Conservation (phyloP, 2,888 invertebrate species). For the Penaeus monodon region DNA sequence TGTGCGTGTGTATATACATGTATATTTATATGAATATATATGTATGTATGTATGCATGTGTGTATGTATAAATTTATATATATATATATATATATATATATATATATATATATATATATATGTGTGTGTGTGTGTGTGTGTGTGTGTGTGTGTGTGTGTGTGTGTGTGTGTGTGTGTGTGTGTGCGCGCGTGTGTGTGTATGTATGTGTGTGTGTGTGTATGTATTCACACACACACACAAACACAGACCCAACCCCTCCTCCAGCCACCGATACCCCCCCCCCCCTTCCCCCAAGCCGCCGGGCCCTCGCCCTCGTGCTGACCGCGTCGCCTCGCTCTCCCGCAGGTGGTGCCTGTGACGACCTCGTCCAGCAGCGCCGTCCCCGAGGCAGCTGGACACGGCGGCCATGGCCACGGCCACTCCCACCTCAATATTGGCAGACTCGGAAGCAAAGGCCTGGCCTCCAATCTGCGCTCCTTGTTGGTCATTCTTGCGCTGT, state of each 20-base stretch:
- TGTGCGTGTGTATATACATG: no score
- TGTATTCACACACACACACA: not conserved
- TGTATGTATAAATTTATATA: no score
- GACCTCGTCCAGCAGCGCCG: conserved; percentile 67
- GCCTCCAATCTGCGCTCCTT: conserved; percentile 76
- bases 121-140: no score
- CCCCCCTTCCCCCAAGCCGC: not conserved
- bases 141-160: no score
- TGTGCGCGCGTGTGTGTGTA: not conserved
- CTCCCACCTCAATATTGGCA: conserved; percentile 43
- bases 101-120: no score
- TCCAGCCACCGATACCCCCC: not conserved
- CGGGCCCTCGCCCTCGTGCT: not conserved
- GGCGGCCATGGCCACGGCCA: conserved; percentile 50
- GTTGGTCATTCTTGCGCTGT: conserved; percentile 84
- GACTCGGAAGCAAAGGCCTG: conserved; percentile 68
- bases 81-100: no score
- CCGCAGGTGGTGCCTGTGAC: conserved; percentile 53
- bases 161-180: no score
- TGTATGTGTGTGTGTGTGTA: not conserved
- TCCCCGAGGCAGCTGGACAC: conserved; percentile 67
- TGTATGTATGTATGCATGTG: no score
- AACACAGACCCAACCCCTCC: not conserved
- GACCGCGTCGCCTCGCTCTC: not conserved
- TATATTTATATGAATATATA: no score